Base-by-base conservation (phyloP, 2,888 invertebrate genomes). In the Hemicrepidius hirtus region DNA sequence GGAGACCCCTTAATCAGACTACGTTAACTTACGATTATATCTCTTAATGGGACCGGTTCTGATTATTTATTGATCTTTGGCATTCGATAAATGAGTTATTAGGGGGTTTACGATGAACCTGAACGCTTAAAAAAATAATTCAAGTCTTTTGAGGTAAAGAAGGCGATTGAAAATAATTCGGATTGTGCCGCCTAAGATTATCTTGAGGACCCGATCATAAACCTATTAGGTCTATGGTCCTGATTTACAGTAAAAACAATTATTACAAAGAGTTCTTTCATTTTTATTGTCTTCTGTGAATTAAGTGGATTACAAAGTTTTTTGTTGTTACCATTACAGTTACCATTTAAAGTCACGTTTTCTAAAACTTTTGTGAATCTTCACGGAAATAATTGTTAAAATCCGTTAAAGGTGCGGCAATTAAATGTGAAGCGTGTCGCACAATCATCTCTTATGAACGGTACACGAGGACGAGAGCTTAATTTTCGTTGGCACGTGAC, bases 21-120 rank as follows among this genome's bases (percentile, higher is more conserved):
- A 50, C n/a, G 53, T 53, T 53, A 49, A 53, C 53, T 13, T 53
- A 32, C 53, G 53, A 59, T 67, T 59, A 46, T 59, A 59, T 44
- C 55, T 67, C 49, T 28, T 44, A 57, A 59, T 57, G 67, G 41
- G 55, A 67, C 67, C 67, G 67, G 67, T 67, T 67, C 18, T 44
- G 32, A 67, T 67, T 67, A 41, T 44, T 53, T 53, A 53, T 53
- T 32, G 53, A 28, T 13, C 12, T n/a, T 32, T 32, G 0, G 9
- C 13, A 24, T 28, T 24, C 18, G 9, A 18, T 18, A 50, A 53
- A 53, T 53, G 53, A 53, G 53, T 63, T 53, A 53, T 59, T n/a
- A n/a, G 35, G 46, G 28, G 57, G 20, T 59, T 57, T 67, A 18
- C 32, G 32, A 60, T 46, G 46, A 46, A 46, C 3, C 18, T 46